A percentile compares a stretch with the other conserved stretches of the same genome.
phyloP scores from a whole-genome alignment of 1,140 invertebrate species.

The Solenopsis fugax region DNA sequence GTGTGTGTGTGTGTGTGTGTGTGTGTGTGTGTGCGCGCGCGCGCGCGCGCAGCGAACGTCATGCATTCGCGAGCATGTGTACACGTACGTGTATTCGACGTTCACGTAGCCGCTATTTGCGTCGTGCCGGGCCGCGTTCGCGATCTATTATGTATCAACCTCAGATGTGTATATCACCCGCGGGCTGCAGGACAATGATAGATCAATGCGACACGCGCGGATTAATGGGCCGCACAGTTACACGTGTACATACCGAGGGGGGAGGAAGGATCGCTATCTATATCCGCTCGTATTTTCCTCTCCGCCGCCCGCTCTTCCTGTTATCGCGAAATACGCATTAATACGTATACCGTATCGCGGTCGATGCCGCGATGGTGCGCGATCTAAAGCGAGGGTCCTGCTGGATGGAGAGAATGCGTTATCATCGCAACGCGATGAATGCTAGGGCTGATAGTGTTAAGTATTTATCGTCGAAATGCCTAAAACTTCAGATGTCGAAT shows the following conservation, averaged over 20 bases:
- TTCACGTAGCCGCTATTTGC: conserved; percentile 63
- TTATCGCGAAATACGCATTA: conserved; percentile 71
- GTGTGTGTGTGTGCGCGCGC: no score
- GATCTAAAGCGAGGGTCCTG: conserved; percentile 21
- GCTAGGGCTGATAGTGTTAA: not conserved
- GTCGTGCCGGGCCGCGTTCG: conserved; percentile 62
- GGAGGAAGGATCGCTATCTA: conserved; percentile 73
- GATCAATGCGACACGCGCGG: conserved; percentile 82
- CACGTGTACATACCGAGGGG: conserved; percentile 70
- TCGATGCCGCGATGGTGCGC: conserved; percentile 30
- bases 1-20: no score
- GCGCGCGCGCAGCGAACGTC: not conserved
- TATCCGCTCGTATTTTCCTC: conserved; percentile 77
- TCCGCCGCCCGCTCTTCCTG: conserved; percentile 72
- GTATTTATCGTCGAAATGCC: not conserved
- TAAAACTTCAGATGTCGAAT: no score
- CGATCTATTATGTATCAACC: conserved; percentile 80
- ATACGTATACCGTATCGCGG: not conserved
- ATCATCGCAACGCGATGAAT: not conserved
- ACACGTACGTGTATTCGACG: conserved; percentile 11
- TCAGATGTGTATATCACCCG: conserved; percentile 81
- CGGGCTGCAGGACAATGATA: conserved; percentile 80
- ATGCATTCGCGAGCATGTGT: not conserved
- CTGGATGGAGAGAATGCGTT: not conserved
- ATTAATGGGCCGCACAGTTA: conserved; percentile 82